Percentiles rank a stretch among this genome's conserved stretches.
Conservation (phyloP, 2,888 invertebrate genomes). For the Polyommatus iphigenia region DNA sequence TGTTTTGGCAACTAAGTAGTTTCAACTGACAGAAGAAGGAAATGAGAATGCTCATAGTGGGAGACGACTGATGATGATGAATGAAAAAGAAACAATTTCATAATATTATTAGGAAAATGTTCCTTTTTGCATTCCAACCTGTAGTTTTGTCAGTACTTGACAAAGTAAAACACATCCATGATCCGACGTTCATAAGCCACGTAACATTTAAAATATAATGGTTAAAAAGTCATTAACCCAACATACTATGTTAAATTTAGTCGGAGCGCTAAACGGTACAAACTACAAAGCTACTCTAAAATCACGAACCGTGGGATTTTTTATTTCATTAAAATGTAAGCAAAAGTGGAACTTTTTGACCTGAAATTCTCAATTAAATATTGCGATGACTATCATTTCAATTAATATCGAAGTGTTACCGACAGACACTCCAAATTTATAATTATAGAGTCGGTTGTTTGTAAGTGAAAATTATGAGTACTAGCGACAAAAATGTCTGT, state of each 20-base stretch:
- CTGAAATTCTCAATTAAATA: conserved; percentile 1
- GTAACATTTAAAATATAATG: not conserved
- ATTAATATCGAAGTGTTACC: not conserved
- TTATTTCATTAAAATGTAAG: conserved; percentile 10
- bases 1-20: too few relatives aligned
- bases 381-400: not conserved
- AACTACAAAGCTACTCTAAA: conserved; percentile 2
- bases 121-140: not conserved
- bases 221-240: conserved; percentile 27
- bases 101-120: not conserved
- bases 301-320: conserved; percentile 21
- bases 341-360: not conserved
- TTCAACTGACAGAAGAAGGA: too few relatives aligned
- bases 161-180: not conserved
- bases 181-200: not conserved
- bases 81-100: too few relatives aligned
- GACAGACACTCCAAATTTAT: not conserved
- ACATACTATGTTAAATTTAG: not conserved
- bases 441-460: not conserved
- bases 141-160: not conserved
- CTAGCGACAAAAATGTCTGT: not conserved
- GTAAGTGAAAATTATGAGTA: not conserved
- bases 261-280: conserved; percentile 22
- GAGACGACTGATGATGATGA: too few relatives aligned
- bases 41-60: too few relatives aligned